These are phyloP conservation scores for Condylura cristata DNA, from an alignment of 2,113 vertebrate genomes.

Conservation along the genomic window DNA sequence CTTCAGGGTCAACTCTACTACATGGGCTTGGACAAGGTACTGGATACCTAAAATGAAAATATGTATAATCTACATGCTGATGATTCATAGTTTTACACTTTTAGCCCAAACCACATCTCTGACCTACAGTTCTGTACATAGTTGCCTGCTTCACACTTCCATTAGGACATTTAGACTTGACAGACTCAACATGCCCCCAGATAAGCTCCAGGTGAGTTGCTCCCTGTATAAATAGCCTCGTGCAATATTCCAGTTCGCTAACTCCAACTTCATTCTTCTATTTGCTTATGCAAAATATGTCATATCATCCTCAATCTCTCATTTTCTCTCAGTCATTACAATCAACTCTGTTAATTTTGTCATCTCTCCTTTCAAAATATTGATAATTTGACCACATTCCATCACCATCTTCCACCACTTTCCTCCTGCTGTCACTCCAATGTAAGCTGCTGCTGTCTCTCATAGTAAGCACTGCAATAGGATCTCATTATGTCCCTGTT, in stretches of 20 bases:
- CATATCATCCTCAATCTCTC: not conserved
- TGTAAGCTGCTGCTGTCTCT: not conserved
- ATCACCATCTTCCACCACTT: too few species aligned
- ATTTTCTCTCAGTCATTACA: not conserved
- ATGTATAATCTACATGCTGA: not conserved
- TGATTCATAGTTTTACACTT: not conserved
- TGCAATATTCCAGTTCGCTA: not conserved
- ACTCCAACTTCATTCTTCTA: not conserved
- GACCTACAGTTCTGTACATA: not conserved
- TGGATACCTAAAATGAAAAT: slow-evolving; percentile 14
- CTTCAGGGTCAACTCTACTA: not conserved
- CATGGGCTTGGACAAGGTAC: not conserved
- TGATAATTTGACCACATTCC: not conserved
- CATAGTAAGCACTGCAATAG: not conserved
- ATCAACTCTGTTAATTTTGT: not conserved
- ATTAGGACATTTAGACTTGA: not conserved
- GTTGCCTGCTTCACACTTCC: not conserved
- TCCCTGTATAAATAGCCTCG: not conserved
- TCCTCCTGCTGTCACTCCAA: not conserved
- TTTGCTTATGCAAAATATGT: not conserved
- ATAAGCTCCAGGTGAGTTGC: not conserved
- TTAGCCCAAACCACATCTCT: not conserved
- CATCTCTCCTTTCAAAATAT: not conserved
- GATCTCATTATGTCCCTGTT: not conserved
- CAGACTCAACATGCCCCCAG: not conserved